Conservation (phyloP, 2,797 vertebrate genomes). For the Gallirallus australis region DNA sequence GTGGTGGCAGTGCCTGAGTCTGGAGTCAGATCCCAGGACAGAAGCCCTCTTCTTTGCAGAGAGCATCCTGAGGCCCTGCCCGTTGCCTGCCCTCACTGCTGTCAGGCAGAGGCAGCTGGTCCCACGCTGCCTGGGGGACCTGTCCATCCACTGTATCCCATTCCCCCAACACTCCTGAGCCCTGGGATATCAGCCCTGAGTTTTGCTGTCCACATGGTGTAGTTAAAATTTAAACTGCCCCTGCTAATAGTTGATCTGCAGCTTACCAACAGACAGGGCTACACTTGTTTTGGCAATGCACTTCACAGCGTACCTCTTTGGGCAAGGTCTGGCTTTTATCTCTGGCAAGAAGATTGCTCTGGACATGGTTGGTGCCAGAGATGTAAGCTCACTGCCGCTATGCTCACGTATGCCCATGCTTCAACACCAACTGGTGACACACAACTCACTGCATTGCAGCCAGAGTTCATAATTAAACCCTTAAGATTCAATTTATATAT, state of each 20-base stretch:
- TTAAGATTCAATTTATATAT: background rate
- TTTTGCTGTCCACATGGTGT: background rate
- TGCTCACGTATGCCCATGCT: rapidly evolving
- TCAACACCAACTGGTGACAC: rapidly evolving
- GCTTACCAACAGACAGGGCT: background rate
- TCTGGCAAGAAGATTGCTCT: background rate
- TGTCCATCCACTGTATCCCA: too few relatives aligned
- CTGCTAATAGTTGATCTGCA: background rate
- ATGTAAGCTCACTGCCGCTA: background rate
- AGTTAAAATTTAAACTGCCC: background rate
- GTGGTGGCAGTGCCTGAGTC: background rate
- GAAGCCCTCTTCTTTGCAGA: background rate
- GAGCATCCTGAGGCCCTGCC: background rate
- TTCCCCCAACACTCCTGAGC: background rate
- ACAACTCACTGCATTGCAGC: background rate
- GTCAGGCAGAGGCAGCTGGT: background rate
- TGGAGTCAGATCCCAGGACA: background rate
- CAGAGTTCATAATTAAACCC: background rate
- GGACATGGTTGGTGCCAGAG: background rate
- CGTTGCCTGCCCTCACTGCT: background rate
- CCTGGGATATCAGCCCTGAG: too few relatives aligned
- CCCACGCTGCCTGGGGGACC: background rate
- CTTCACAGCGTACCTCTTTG: background rate
- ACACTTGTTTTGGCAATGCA: background rate
- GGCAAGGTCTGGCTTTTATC: background rate